A percentile compares a stretch with the other conserved stretches of the same genome.
These are phyloP conservation scores for Bombus affinis DNA, from an alignment of 1,140 invertebrate species.

Conservation along the genomic window DNA sequence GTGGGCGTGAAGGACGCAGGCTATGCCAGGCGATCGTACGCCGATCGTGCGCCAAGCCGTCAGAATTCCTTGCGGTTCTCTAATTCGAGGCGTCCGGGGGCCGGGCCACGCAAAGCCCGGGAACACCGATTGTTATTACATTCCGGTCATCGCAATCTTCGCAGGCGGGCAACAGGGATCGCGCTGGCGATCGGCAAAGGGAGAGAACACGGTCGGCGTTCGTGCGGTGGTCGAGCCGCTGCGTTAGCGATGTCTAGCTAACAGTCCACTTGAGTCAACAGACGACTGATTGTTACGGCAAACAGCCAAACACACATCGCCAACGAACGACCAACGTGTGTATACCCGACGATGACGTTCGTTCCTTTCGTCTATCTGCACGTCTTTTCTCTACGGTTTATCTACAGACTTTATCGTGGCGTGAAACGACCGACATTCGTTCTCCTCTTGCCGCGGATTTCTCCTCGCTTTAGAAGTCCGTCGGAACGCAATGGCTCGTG, in stretches of 20 bases:
- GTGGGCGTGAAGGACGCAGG: background rate
- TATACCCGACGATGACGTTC: background rate
- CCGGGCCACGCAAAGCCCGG: background rate
- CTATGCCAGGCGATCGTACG: background rate
- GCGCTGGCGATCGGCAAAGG: slow-evolving; percentile 23
- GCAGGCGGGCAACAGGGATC: slow-evolving; percentile 1
- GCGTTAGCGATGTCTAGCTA: slow-evolving; percentile 72
- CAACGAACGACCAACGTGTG: no score
- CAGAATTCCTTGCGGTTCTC: slow-evolving; percentile 13
- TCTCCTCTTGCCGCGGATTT: background rate
- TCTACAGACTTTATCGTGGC: slow-evolving; percentile 25
- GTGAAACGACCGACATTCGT: background rate
- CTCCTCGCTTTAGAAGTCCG: background rate
- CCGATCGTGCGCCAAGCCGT: background rate
- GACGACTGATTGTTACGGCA: slow-evolving; percentile 71
- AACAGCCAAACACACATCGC: slow-evolving; percentile 68
- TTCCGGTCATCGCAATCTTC: slow-evolving; percentile 34
- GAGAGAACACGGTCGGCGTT: slow-evolving; percentile 21
- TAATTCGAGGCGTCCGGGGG: slow-evolving; percentile 20
- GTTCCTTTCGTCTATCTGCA: slow-evolving; percentile 22
- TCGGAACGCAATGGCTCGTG: slow-evolving; percentile 1
- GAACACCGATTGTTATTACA: slow-evolving; percentile 39
- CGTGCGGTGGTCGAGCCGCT: slow-evolving; percentile 37
- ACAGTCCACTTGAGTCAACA: slow-evolving; percentile 75
- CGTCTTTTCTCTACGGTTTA: slow-evolving; percentile 31